Conservation (phyloP, 2,888 invertebrate genomes). For the Dasypolia templi region DNA sequence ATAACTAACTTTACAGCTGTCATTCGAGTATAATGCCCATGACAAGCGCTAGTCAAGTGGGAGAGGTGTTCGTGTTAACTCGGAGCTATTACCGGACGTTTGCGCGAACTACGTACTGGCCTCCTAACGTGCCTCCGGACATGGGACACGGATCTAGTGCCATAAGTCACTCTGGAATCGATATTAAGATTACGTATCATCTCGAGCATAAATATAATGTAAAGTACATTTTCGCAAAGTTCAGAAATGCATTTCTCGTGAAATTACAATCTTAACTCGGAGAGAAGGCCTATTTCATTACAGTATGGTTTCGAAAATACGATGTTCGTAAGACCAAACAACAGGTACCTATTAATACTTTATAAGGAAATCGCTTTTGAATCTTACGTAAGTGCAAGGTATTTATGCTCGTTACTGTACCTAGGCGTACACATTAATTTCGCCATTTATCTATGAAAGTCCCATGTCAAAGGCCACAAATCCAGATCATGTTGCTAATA, state of each 20-base stretch:
- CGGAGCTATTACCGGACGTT: conserved; percentile 24
- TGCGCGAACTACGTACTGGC: conserved; percentile 30
- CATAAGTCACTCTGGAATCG: conserved; percentile 15
- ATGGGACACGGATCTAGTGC: conserved; percentile 11
- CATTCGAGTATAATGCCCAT: conserved; percentile 20
- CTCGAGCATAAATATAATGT: background rate
- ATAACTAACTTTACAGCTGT: background rate
- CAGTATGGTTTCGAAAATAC: background rate
- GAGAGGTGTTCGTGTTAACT: conserved; percentile 46
- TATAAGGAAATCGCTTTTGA: background rate
- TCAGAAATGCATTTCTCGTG: no score
- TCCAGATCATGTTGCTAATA: background rate
- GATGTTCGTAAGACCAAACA: background rate
- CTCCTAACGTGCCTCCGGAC: conserved; percentile 39
- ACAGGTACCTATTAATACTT: background rate
- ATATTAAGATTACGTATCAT: background rate
- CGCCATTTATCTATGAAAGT: background rate
- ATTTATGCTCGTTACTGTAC: background rate
- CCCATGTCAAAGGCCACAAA: background rate
- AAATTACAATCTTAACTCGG: no score
- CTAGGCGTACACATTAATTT: background rate
- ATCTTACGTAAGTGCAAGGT: background rate
- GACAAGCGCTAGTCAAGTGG: conserved; percentile 44
- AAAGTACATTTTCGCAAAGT: background rate
- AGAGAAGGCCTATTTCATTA: background rate